Base-by-base conservation (phyloP, 2,113 vertebrate species). In the Tympanuchus pallidicinctus region DNA sequence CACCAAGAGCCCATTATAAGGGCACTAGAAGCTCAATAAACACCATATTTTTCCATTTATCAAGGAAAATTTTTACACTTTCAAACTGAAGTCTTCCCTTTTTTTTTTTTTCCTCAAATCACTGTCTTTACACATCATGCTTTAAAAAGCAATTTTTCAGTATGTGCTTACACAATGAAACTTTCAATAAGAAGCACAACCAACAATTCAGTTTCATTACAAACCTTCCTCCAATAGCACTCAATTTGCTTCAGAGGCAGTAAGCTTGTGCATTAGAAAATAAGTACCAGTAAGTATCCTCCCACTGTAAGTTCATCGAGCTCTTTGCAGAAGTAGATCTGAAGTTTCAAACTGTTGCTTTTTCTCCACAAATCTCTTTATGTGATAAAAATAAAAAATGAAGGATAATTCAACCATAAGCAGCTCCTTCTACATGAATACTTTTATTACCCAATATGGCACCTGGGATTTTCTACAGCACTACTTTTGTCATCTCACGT, bases 381-480 rank as follows among this genome's bases (percentile, higher is more conserved):
- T 25, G 12, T 50, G 36, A 28, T 1, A 36, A 57, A 54, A 2
- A 4, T 76, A 40, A 73, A 22, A 57, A 40, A 52, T 1, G 1
- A 70, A 42, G 1, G 64, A 34, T 3, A 71, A 6, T 8, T n/a
- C 8, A 71, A 60, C 6, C 5, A 11, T 1, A 1, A 64, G 11
- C 75, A 22, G 19, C 4, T 82, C 8, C 36, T 60, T 72, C 60
- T 19, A 42, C 8, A 7, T 14, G 24, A 75, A 16, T 28, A 60
- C 5, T 30, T 83, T 8, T 45, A 6, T 42, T 32, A 2, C 42
- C 40, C 0, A 0, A 56, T 32, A 20, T 0, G 1, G 3, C 32
- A 69, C 32, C 85, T 47, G 20, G 28, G 17, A 76, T 71, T 93
- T 89, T 17, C 28, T 30, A 2, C 13, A 5, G 18, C 34, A 16